Evolutionary conservation across 2,797 vertebrate genomes (phyloP).

Genomic region (Rhynchotus rufescens): DNA sequence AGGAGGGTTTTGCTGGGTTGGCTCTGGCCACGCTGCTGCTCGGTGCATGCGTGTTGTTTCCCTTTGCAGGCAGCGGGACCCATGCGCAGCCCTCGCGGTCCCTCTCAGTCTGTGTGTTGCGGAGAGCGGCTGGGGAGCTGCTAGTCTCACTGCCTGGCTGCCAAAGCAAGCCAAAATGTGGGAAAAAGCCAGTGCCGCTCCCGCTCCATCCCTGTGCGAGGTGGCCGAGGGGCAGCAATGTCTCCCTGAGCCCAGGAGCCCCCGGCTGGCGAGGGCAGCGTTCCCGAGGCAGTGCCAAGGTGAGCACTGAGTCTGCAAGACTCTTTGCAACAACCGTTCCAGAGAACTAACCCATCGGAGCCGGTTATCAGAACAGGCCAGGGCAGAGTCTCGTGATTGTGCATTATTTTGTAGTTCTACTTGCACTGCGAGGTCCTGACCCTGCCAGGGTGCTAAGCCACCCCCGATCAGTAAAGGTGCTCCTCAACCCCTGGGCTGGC

Average conservation of each 20-base stretch:
- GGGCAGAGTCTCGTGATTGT: neutral
- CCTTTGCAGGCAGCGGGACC: neutral
- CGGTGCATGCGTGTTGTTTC: fast-evolving
- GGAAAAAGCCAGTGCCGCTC: neutral
- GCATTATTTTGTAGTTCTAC: neutral
- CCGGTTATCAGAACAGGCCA: constrained; percentile 26
- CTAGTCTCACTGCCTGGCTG: neutral
- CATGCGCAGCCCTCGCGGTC: fast-evolving
- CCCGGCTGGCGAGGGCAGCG: neutral
- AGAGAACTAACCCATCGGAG: constrained; percentile 21
- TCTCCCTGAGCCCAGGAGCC: neutral
- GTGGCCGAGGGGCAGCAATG: fast-evolving
- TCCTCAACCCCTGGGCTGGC: neutral
- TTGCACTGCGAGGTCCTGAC: neutral
- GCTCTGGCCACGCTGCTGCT: neutral
- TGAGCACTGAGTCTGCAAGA: neutral
- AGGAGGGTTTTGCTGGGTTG: neutral
- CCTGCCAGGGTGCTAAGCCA: neutral
- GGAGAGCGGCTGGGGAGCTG: neutral
- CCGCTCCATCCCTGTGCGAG: neutral
- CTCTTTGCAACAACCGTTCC: neutral
- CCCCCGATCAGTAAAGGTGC: neutral
- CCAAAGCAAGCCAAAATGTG: neutral
- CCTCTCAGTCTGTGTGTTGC: neutral
- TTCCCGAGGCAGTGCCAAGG: neutral